Evolutionary conservation across 37 sponge, comb jelly and placozoan species (phyloP).

Genomic region (Ianthella basta): DNA sequence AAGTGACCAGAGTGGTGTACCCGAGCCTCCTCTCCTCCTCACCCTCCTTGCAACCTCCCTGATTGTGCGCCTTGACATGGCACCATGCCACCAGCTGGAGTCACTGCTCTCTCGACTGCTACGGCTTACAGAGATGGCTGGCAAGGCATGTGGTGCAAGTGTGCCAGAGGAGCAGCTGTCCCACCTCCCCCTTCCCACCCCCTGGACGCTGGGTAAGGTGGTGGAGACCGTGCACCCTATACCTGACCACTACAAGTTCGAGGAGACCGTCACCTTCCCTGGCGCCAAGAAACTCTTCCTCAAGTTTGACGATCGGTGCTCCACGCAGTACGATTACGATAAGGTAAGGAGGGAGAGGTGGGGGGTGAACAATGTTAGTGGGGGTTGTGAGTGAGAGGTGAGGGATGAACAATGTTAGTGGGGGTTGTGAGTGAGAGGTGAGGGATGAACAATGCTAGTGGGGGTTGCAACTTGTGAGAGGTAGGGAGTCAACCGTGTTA

Average conservation of each 20-base stretch:
- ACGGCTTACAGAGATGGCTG: background rate
- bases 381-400: background rate
- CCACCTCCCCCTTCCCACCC: constrained; percentile 77
- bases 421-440: background rate
- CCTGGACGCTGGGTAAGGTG: constrained; percentile 86
- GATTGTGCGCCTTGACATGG: background rate
- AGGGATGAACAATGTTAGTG: background rate
- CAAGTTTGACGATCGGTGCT: constrained; percentile 89
- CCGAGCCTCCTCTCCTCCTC: background rate
- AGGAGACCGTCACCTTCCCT: constrained; percentile 92
- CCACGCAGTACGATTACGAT: constrained; percentile 95
- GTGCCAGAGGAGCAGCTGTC: constrained; percentile 24
- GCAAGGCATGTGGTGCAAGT: background rate
- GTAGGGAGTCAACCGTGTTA: too few relatives aligned
- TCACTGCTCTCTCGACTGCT: background rate
- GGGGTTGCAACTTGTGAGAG: too few relatives aligned
- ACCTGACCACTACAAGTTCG: constrained; percentile 95
- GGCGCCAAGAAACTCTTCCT: constrained; percentile 92
- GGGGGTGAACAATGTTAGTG: background rate
- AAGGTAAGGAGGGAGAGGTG: constrained; percentile 47
- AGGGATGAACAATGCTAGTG: background rate
- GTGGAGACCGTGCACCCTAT: constrained; percentile 98
- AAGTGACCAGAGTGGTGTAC: background rate
- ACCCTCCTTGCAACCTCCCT: background rate
- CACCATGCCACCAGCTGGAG: background rate